phyloP scores from a whole-genome alignment of 2,113 vertebrate species.

The Otis tarda region DNA sequence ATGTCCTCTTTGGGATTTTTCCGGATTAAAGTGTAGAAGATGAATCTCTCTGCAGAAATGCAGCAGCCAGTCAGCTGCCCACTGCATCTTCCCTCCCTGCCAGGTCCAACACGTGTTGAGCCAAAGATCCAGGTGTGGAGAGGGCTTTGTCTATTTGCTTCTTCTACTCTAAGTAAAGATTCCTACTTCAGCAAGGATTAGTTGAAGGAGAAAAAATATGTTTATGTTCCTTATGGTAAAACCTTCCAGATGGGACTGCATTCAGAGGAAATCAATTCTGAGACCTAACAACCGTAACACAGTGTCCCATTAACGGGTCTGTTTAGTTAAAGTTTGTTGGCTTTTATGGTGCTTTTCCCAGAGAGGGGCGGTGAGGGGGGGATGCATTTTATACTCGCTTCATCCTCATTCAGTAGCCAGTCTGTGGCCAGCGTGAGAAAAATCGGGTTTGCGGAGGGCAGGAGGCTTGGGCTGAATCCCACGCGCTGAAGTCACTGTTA shows the following conservation, averaged over 20 bases:
- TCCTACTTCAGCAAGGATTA: neutral
- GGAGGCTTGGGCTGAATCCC: conserved; percentile 6
- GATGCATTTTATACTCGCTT: neutral
- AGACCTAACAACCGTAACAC: conserved; percentile 6
- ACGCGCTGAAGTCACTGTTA: neutral
- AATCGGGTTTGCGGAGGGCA: neutral
- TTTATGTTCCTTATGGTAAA: conserved; percentile 11
- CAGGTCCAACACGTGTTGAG: neutral
- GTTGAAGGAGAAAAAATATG: neutral
- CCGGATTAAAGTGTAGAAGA: neutral
- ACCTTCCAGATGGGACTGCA: conserved; percentile 41
- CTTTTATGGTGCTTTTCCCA: neutral
- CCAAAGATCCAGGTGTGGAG: neutral
- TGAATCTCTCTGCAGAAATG: neutral
- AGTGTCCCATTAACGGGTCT: neutral
- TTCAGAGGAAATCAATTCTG: conserved; percentile 26
- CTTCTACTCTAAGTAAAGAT: neutral
- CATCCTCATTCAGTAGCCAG: neutral
- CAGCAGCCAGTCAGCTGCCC: neutral
- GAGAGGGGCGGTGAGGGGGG: neutral
- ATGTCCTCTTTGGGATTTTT: neutral
- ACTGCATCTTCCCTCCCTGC: neutral
- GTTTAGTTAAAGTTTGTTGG: conserved; percentile 33
- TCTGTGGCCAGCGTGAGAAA: neutral
- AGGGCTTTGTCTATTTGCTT: neutral